Conservation (phyloP, 2,113 vertebrate species). For the Tetrao urogallus region DNA sequence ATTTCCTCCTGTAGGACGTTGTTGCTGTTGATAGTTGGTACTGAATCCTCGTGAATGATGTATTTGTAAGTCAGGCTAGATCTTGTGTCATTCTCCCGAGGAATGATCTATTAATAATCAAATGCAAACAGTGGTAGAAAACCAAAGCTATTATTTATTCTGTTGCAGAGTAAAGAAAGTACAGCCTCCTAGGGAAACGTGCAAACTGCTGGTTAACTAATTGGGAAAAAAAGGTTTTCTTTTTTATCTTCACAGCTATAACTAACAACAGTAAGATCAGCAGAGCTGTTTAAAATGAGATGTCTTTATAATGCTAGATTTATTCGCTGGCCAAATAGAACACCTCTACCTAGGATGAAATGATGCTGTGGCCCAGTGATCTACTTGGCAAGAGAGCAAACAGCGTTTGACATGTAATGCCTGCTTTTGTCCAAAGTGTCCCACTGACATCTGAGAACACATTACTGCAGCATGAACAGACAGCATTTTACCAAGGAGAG, state of each 20-base stretch:
- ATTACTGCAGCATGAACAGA: accelerated
- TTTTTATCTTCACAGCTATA: neutral
- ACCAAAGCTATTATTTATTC: neutral
- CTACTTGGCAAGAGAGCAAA: neutral
- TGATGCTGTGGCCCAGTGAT: neutral
- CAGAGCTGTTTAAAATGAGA: neutral
- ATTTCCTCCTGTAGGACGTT: conserved; percentile 94
- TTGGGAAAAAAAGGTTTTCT: accelerated
- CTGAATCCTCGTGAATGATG: conserved; percentile 95
- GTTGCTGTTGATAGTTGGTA: conserved; percentile 92
- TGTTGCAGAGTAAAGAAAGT: neutral
- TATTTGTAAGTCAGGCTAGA: conserved; percentile 95
- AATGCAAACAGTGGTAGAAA: neutral
- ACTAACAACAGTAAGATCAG: neutral
- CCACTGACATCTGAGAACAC: accelerated
- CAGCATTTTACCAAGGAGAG: neutral
- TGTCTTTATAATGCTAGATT: neutral
- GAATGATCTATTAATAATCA: conserved; percentile 86
- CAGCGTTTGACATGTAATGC: accelerated
- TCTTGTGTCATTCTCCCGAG: conserved; percentile 91
- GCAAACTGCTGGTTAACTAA: neutral
- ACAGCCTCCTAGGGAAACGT: neutral
- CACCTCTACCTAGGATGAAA: neutral
- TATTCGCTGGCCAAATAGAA: neutral
- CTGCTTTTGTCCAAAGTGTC: neutral